These are phyloP conservation scores for Rhabdornis inornatus DNA, from an alignment of 2,113 vertebrate genomes.

Conservation along the genomic window DNA sequence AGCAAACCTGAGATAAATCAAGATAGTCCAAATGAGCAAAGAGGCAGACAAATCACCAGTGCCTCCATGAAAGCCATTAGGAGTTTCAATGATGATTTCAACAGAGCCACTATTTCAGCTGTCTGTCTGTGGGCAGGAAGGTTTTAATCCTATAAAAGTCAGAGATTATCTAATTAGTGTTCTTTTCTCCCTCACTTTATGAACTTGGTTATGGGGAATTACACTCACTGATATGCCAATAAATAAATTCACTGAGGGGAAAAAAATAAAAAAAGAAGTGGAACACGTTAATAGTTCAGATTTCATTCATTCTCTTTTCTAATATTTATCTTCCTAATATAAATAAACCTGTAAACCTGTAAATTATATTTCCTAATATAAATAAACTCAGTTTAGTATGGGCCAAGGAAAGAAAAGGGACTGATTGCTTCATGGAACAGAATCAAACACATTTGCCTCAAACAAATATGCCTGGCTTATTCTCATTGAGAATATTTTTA, in stretches of 20 bases:
- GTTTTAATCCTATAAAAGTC: conserved; percentile 21
- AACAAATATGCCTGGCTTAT: not conserved
- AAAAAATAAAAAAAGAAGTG: not conserved
- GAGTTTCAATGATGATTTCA: not conserved
- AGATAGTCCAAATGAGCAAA: conserved; percentile 37
- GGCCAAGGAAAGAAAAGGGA: not conserved
- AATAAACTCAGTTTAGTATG: not conserved
- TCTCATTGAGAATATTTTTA: not conserved
- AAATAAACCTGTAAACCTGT: not conserved
- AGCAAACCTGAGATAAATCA: conserved; percentile 55
- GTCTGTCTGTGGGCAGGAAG: not conserved
- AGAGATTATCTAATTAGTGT: conserved; percentile 13
- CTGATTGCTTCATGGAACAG: not conserved
- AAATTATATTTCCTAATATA: not conserved
- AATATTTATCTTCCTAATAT: not conserved
- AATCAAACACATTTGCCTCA: not conserved
- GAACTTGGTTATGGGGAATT: not conserved
- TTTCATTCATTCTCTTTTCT: not conserved
- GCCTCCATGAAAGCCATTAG: conserved; percentile 9
- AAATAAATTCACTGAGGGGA: not conserved
- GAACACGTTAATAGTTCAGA: not conserved
- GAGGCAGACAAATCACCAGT: conserved; percentile 40
- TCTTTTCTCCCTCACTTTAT: not conserved
- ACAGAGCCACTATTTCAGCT: not conserved
- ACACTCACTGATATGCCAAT: not conserved